These are phyloP conservation scores for Tipula vernalis DNA, from an alignment of 2,888 invertebrate genomes.

Conservation along the genomic window DNA sequence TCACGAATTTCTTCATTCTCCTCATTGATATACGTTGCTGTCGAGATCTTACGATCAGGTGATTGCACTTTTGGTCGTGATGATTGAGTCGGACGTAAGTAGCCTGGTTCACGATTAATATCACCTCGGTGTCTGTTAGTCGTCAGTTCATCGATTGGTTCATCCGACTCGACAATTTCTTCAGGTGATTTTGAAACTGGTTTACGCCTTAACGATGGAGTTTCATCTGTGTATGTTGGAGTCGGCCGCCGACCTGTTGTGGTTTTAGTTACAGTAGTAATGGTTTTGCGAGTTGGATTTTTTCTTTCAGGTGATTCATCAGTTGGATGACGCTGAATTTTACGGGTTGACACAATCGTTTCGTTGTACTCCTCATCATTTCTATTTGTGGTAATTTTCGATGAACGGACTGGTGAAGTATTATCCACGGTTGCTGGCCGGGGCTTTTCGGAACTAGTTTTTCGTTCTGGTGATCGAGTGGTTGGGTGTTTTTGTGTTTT, in stretches of 20 bases:
- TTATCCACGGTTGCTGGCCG: neutral
- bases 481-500: neutral
- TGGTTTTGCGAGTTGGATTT: neutral
- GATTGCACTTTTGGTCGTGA: neutral
- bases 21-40: neutral
- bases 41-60: neutral
- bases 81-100: neutral
- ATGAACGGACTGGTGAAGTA: neutral
- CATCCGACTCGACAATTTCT: constrained; percentile 12
- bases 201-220: neutral
- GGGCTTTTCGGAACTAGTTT: neutral
- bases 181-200: neutral
- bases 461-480: neutral
- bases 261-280: neutral
- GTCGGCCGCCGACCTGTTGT: neutral
- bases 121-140: neutral
- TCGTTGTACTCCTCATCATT: neutral
- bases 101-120: neutral
- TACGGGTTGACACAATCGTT: neutral
- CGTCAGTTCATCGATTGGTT: constrained; percentile 17
- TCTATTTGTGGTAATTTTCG: neutral
- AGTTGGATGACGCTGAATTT: neutral
- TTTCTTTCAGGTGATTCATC: neutral
- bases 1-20: neutral
- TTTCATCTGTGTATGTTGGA: neutral